phyloP scores from a whole-genome alignment of 2,797 vertebrate species.

The Echiichthys vipera region DNA sequence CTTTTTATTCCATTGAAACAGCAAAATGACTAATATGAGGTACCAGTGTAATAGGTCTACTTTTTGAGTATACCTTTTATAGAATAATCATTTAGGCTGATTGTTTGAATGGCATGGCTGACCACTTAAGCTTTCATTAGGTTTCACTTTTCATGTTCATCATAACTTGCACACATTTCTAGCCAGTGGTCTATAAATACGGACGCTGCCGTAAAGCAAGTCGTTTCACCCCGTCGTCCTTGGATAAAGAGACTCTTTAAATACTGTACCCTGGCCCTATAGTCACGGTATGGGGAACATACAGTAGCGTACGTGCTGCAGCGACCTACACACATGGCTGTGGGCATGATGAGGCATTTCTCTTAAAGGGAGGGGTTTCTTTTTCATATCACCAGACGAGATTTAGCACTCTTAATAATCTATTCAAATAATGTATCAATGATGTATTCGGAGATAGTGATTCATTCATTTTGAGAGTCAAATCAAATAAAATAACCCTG shows the following conservation, averaged over 20 bases:
- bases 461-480: neutral
- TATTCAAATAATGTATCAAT: neutral
- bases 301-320: conserved; percentile 46
- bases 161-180: neutral
- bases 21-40: neutral
- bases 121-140: neutral
- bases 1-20: neutral
- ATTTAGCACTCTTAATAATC: neutral
- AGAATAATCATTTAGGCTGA: neutral
- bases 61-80: neutral
- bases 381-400: neutral
- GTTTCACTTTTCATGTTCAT: neutral
- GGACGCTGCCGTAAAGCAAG: conserved; percentile 49
- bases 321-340: conserved; percentile 36
- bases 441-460: neutral
- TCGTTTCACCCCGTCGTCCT: conserved; percentile 61
- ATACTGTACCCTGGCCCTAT: conserved; percentile 14
- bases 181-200: conserved; percentile 37
- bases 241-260: conserved; percentile 31
- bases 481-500: neutral
- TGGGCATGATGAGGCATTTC: neutral
- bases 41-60: too few relatives aligned
- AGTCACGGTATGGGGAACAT: conserved; percentile 27
- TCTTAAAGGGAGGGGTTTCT: neutral
- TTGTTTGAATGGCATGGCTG: neutral